Percentiles rank a stretch among this genome's conserved stretches.
These are phyloP conservation scores for Lasioglossum morio DNA, from an alignment of 2,888 invertebrate genomes.

Conservation along the genomic window DNA sequence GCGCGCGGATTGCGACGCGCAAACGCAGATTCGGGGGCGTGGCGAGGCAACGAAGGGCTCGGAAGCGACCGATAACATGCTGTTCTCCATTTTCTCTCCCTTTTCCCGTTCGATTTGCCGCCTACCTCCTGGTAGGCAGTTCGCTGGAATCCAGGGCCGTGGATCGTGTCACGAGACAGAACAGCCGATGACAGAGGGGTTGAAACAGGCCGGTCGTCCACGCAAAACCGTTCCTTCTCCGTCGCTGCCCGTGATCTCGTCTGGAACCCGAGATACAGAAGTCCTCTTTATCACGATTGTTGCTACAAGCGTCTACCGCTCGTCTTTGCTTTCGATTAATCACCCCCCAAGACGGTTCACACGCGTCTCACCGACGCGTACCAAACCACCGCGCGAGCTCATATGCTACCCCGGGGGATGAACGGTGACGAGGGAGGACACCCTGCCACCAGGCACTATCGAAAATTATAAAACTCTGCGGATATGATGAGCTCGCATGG, in stretches of 20 bases:
- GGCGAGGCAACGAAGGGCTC: conserved; percentile 70
- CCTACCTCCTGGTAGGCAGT: conserved; percentile 48
- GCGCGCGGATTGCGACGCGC: conserved; percentile 78
- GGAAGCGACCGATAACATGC: conserved; percentile 74
- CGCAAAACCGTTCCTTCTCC: conserved; percentile 30
- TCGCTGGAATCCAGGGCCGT: conserved; percentile 53
- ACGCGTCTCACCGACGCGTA: neutral
- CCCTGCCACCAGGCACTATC: neutral
- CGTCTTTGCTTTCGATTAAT: conserved; percentile 4
- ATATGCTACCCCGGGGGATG: neutral
- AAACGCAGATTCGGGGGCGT: conserved; percentile 73
- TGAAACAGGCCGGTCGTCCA: conserved; percentile 30
- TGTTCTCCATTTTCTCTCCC: conserved; percentile 65
- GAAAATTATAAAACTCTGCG: neutral
- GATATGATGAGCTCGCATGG: neutral
- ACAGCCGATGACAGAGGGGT: conserved; percentile 38
- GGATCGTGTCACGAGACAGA: conserved; percentile 45
- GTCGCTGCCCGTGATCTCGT: conserved; percentile 28
- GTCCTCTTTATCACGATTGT: conserved; percentile 56
- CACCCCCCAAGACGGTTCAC: neutral
- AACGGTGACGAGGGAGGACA: neutral
- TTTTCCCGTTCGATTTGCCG: conserved; percentile 39
- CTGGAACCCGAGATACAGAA: conserved; percentile 67
- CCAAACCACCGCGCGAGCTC: neutral
- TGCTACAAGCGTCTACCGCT: conserved; percentile 24